Conservation (phyloP, 2,797 vertebrate genomes). For the Myotis vivesi region DNA sequence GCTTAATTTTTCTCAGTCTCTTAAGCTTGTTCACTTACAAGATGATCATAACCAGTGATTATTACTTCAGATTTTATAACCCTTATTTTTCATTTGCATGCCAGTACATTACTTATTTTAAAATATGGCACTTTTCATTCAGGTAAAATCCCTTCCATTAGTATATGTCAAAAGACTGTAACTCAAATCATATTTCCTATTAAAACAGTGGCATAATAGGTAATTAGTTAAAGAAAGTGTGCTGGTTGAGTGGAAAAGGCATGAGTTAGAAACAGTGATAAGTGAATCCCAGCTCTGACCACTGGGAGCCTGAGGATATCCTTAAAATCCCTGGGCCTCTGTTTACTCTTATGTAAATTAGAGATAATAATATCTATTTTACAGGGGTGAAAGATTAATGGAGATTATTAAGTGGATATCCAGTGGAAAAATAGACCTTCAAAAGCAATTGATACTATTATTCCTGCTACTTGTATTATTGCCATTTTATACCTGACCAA, state of each 20-base stretch:
- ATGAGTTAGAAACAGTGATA: background rate
- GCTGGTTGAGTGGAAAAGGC: background rate
- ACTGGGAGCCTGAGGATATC: background rate
- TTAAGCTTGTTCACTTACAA: background rate
- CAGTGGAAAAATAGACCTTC: background rate
- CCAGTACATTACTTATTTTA: background rate
- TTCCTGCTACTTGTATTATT: background rate
- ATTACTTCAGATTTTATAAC: background rate
- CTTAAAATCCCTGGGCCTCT: background rate
- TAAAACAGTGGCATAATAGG: background rate
- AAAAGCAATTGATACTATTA: background rate
- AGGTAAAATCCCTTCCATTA: background rate
- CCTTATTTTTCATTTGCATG: background rate
- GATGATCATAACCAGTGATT: background rate
- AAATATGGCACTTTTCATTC: background rate
- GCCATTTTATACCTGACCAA: background rate
- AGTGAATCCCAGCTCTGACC: background rate
- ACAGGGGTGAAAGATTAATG: background rate
- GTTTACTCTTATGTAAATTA: background rate
- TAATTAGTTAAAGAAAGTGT: background rate
- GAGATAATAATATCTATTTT: background rate
- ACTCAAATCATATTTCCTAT: background rate
- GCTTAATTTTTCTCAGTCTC: conserved; percentile 20
- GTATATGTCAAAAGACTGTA: background rate
- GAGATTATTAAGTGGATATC: background rate